phyloP scores from a whole-genome alignment of 2,113 vertebrate species.

The Pituophis catenifer region DNA sequence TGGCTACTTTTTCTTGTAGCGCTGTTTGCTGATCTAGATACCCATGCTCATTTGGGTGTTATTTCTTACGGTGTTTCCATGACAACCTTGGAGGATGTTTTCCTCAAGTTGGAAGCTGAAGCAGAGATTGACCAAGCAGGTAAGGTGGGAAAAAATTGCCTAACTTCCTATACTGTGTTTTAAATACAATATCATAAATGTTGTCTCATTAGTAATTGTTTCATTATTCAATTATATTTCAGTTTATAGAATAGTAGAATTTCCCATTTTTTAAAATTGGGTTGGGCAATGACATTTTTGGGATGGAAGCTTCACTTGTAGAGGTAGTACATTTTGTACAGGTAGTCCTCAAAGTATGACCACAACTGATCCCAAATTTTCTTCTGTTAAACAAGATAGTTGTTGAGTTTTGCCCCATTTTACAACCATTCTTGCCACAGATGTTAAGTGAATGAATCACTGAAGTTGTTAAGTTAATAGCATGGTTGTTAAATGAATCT shows the following conservation, averaged over 20 bases:
- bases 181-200: background rate
- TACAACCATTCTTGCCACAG: background rate
- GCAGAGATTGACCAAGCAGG: constrained; percentile 93
- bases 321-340: background rate
- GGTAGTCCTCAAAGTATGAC: background rate
- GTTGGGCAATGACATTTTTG: background rate
- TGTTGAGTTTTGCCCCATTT: background rate
- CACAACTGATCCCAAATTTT: background rate
- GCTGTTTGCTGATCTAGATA: constrained; percentile 89
- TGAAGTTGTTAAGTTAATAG: background rate
- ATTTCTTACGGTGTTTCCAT: constrained; percentile 94
- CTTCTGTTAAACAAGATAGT: background rate
- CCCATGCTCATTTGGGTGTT: constrained; percentile 80
- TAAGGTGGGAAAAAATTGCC: constrained; percentile 43
- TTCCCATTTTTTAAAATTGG: background rate
- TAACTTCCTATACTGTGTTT: background rate
- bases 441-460: background rate
- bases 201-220: background rate
- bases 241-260: background rate
- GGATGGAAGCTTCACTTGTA: background rate
- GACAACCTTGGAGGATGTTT: constrained; percentile 97
- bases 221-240: background rate
- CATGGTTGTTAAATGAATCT: background rate
- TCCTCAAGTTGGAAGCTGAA: constrained; percentile 90
- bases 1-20: constrained; percentile 62